These are phyloP conservation scores for Acanthisitta chloris DNA, from an alignment of 2,113 vertebrate genomes.

Conservation along the genomic window DNA sequence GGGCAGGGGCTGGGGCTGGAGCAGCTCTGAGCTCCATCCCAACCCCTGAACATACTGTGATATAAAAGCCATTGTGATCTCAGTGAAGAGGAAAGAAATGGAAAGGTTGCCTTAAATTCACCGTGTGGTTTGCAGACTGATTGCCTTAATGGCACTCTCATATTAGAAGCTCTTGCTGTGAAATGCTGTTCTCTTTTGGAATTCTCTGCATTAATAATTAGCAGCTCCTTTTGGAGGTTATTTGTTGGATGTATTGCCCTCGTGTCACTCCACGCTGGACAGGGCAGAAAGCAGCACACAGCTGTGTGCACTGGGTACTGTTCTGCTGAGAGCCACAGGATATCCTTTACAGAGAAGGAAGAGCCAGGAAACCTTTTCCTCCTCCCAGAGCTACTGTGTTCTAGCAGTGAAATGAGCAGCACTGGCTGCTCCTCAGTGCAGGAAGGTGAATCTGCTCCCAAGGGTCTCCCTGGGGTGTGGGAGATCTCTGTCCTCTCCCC, in stretches of 20 bases:
- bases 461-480: accelerated
- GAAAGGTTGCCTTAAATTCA: neutral
- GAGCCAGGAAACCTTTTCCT: neutral
- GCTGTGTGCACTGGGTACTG: neutral
- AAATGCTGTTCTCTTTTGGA: neutral
- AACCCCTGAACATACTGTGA: too few relatives aligned
- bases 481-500: neutral
- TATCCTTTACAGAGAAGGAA: neutral
- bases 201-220: neutral
- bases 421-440: accelerated
- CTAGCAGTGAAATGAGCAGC: neutral
- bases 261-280: neutral
- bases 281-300: neutral
- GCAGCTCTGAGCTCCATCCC: too few relatives aligned
- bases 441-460: neutral
- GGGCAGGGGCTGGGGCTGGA: too few relatives aligned
- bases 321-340: neutral
- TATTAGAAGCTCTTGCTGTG: slow-evolving; percentile 11
- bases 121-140: neutral
- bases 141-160: neutral
- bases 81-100: neutral
- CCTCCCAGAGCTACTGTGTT: neutral
- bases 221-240: neutral
- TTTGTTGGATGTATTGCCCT: neutral
- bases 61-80: neutral